Evolutionary conservation across 2,797 vertebrate species (phyloP).

Genomic region (Mus minutoides): DNA sequence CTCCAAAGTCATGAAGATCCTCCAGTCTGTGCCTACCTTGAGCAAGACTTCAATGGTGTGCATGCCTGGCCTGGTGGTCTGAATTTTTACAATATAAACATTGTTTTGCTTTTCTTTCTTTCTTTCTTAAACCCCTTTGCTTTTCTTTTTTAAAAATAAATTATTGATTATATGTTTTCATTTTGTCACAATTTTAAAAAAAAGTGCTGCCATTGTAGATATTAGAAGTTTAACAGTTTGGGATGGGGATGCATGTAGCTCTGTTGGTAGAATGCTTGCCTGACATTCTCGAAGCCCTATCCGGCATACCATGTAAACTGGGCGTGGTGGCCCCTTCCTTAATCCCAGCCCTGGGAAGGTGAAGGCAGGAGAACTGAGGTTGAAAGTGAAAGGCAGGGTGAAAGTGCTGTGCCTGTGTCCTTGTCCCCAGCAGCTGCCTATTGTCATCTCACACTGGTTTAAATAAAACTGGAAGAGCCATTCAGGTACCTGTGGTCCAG

Average conservation of each 20-base stretch:
- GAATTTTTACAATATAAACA: not conserved
- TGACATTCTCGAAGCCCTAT: not conserved
- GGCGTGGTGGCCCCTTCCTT: not conserved
- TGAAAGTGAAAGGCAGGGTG: not conserved
- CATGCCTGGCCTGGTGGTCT: too few species aligned
- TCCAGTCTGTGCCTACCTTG: not conserved
- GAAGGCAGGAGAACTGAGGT: not conserved
- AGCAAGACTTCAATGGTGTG: not conserved
- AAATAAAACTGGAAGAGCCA: not conserved
- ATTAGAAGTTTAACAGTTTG: not conserved
- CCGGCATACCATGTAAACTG: not conserved
- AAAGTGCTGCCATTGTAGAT: not conserved
- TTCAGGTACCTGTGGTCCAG: not conserved
- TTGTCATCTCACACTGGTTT: slow-evolving; percentile 7
- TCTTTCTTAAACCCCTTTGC: not conserved
- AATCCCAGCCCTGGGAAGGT: not conserved
- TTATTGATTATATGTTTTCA: not conserved
- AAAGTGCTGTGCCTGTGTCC: not conserved
- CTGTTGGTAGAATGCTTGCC: not conserved
- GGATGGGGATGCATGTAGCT: too few species aligned
- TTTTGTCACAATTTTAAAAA: slow-evolving; percentile 16
- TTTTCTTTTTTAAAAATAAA: slow-evolving; percentile 14
- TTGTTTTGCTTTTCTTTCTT: not conserved
- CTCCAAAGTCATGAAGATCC: not conserved
- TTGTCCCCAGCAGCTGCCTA: slow-evolving; percentile 6